phyloP scores from a whole-genome alignment of 2,797 vertebrate species.

The Fistularia tabacaria region DNA sequence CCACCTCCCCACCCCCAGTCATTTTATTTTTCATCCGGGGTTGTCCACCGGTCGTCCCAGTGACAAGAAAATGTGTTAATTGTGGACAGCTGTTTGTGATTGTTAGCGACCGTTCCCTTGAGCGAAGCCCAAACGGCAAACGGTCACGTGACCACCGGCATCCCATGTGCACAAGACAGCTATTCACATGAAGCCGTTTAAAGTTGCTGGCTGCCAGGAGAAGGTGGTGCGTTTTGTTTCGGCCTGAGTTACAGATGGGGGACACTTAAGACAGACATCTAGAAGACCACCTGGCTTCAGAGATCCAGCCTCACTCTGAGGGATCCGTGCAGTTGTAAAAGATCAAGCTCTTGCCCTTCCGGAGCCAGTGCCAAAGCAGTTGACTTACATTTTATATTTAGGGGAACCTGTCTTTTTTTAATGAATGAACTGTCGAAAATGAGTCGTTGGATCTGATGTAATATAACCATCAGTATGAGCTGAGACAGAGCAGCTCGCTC shows the following conservation, averaged over 20 bases:
- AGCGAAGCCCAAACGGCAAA: constrained; percentile 21
- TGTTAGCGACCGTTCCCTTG: constrained; percentile 32
- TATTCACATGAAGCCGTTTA: constrained; percentile 16
- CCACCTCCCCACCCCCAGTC: not conserved
- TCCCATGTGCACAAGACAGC: constrained; percentile 48
- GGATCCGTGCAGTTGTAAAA: too few relatives aligned
- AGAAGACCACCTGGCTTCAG: too few relatives aligned
- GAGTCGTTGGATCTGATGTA: too few relatives aligned
- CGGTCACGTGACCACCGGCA: constrained; percentile 22
- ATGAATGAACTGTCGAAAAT: too few relatives aligned
- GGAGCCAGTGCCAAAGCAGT: too few relatives aligned
- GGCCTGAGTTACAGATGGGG: not conserved
- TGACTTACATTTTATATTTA: too few relatives aligned
- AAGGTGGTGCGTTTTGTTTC: constrained; percentile 17
- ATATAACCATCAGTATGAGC: too few relatives aligned
- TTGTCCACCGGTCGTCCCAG: constrained; percentile 57
- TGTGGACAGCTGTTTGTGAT: constrained; percentile 59
- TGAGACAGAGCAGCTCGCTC: too few relatives aligned
- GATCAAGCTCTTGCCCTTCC: too few relatives aligned
- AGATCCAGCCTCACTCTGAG: too few relatives aligned
- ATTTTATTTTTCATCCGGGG: constrained; percentile 13
- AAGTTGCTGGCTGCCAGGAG: constrained; percentile 14
- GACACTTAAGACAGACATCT: too few relatives aligned
- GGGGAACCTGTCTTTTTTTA: too few relatives aligned
- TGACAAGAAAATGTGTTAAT: constrained; percentile 50